Evolutionary conservation across 2,888 invertebrate species (phyloP).

Genomic region (Minunthozetes semirufus): DNA sequence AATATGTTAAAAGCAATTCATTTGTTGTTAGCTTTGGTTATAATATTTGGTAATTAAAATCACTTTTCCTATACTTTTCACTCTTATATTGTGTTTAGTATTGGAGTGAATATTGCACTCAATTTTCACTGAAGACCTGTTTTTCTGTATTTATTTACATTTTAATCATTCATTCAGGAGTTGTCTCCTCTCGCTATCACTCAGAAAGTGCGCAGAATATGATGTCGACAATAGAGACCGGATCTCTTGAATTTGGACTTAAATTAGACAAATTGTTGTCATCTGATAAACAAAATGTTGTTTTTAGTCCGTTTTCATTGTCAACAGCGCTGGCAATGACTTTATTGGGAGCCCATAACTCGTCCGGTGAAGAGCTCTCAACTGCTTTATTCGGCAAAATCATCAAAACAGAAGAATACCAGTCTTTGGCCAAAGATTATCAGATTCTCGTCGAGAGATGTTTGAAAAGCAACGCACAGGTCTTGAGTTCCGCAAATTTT

Average conservation of each 20-base stretch:
- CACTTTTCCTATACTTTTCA: too few relatives aligned
- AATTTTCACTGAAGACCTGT: background rate
- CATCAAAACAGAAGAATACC: background rate
- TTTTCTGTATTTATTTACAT: background rate
- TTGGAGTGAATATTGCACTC: background rate
- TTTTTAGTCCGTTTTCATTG: constrained; percentile 28
- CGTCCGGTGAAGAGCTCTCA: background rate
- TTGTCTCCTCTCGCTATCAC: background rate
- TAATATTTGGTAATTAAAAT: background rate
- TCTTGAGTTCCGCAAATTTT: constrained; percentile 2
- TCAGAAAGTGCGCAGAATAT: background rate
- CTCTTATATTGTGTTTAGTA: background rate
- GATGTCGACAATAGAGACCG: background rate
- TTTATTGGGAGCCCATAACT: background rate
- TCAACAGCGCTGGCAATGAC: constrained; percentile 26
- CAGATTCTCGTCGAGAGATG: background rate
- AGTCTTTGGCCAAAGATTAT: constrained; percentile 9
- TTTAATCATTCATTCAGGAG: background rate
- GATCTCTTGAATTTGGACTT: constrained; percentile 3
- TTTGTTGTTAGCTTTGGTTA: background rate
- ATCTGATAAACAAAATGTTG: background rate
- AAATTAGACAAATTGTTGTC: background rate
- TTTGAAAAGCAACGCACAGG: background rate
- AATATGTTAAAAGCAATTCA: background rate
- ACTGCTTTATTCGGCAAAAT: constrained; percentile 3